These are phyloP conservation scores for Thalassaphorura encarpata DNA, from an alignment of 1,140 invertebrate genomes.

Conservation along the genomic window DNA sequence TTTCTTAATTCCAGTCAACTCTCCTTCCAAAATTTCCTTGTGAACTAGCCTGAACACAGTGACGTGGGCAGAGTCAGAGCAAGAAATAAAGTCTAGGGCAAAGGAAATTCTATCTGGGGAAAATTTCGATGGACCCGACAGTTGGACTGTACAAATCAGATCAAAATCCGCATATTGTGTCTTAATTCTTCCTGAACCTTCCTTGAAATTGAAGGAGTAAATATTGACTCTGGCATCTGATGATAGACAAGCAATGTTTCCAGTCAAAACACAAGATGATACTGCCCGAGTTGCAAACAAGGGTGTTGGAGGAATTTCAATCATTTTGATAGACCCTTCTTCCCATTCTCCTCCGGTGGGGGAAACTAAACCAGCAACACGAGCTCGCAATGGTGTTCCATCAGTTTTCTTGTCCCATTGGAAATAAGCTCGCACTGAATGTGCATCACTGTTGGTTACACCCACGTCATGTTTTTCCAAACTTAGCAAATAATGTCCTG, in stretches of 20 bases:
- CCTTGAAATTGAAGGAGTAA: constrained; percentile 26
- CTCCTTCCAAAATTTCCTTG: too few relatives aligned
- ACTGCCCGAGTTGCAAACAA: constrained; percentile 14
- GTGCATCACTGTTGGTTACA: constrained; percentile 5
- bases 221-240: constrained; percentile 21
- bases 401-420: constrained; percentile 23
- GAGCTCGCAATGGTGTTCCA: constrained; percentile 49
- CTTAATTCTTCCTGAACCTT: constrained; percentile 20
- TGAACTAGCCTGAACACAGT: constrained; percentile 16
- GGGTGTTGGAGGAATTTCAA: constrained; percentile 27
- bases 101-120: constrained; percentile 15
- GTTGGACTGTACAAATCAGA: constrained; percentile 20
- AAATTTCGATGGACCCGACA: constrained; percentile 5
- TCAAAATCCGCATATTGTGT: constrained; percentile 30
- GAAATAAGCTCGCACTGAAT: constrained; percentile 26
- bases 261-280: constrained; percentile 22
- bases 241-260: constrained; percentile 26
- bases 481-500: constrained; percentile 31
- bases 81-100: constrained; percentile 16
- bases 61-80: constrained; percentile 1
- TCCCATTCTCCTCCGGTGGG: constrained; percentile 23
- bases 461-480: constrained; percentile 31
- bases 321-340: constrained; percentile 21
- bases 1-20: too few relatives aligned
- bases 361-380: constrained; percentile 48